Percentiles rank a stretch among this genome's conserved stretches.
phyloP scores from a whole-genome alignment of 1,140 invertebrate species.

The Penaeus japonicus region DNA sequence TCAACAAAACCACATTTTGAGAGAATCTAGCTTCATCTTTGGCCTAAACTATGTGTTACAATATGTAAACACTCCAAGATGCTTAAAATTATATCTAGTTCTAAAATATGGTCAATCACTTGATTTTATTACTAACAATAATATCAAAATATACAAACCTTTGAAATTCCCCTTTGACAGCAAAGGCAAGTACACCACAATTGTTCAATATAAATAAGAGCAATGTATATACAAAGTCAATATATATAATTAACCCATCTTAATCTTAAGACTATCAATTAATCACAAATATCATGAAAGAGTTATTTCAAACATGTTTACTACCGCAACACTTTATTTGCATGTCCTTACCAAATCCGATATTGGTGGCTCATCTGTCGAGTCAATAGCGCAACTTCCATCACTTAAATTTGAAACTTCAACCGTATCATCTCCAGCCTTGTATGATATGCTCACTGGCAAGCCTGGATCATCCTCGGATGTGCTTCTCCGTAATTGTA shows the following conservation, averaged over 20 bases:
- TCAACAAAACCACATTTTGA: neutral
- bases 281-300: too few species aligned
- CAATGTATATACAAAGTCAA: too few species aligned
- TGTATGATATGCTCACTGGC: constrained; percentile 21
- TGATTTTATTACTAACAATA: neutral
- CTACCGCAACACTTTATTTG: too few species aligned
- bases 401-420: constrained; percentile 11
- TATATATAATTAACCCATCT: too few species aligned
- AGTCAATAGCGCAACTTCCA: constrained; percentile 2
- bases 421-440: neutral
- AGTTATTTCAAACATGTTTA: too few species aligned
- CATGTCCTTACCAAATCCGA: constrained; percentile 3
- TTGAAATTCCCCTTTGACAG: too few species aligned
- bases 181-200: too few species aligned
- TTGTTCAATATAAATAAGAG: too few species aligned
- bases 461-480: neutral
- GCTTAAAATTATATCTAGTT: neutral
- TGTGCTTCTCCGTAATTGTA: neutral
- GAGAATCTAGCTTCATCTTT: neutral
- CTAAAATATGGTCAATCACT: neutral
- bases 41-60: neutral
- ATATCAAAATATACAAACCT: too few species aligned
- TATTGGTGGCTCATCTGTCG: neutral
- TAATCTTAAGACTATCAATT: too few species aligned
- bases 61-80: neutral